Conservation (phyloP, 2,113 vertebrate genomes). For the Megaceryle torquata region DNA sequence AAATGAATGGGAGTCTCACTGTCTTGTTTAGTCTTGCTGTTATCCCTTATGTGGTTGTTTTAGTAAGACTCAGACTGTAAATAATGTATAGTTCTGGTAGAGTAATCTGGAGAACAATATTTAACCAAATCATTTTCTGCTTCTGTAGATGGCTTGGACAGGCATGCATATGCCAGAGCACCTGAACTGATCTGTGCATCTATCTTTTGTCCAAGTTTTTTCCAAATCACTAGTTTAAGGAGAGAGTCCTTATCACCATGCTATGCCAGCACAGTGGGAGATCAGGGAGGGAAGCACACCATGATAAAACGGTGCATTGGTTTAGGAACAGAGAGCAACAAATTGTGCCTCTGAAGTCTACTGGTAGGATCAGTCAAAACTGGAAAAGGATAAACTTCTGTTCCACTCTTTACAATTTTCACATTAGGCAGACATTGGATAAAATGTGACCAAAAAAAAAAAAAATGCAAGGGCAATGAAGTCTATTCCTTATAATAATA, state of each 20-base stretch:
- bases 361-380: background rate
- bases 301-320: background rate
- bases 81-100: fast-evolving
- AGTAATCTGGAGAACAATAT: background rate
- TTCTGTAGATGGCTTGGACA: background rate
- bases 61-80: background rate
- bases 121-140: background rate
- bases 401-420: background rate
- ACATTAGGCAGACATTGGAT: background rate
- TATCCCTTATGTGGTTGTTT: background rate
- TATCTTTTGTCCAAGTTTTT: background rate
- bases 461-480: background rate
- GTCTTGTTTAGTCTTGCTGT: background rate
- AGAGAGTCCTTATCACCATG: too few species aligned
- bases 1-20: background rate
- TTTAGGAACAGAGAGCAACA: background rate
- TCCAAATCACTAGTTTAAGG: background rate
- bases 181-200: background rate
- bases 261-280: background rate
- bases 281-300: background rate
- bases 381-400: background rate
- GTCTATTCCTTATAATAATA: background rate
- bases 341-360: background rate
- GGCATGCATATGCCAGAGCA: background rate
- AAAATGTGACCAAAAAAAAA: background rate